Evolutionary conservation across 1,140 invertebrate genomes (phyloP).

Genomic region (Temnothorax longispinosus): DNA sequence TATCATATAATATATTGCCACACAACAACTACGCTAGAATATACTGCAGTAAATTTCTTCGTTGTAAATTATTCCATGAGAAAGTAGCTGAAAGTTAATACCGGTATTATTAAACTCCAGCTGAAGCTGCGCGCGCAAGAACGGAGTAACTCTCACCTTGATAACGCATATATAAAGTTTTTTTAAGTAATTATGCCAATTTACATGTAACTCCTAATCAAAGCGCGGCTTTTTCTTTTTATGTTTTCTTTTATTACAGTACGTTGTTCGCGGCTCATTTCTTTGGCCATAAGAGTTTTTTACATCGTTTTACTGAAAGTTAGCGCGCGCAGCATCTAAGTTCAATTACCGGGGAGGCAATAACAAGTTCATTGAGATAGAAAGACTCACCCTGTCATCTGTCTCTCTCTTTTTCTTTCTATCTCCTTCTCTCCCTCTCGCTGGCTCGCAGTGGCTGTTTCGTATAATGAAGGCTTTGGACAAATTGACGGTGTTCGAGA

Average conservation of each 20-base stretch:
- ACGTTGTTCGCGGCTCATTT: neutral
- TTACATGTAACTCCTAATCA: neutral
- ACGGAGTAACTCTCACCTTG: neutral
- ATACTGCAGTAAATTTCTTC: neutral
- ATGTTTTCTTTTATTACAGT: neutral
- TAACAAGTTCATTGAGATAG: neutral
- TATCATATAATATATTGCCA: neutral
- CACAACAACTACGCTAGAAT: neutral
- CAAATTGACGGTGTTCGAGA: constrained; percentile 39
- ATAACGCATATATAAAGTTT: neutral
- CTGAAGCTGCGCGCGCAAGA: neutral
- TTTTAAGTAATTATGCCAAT: neutral
- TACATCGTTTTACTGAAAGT: neutral
- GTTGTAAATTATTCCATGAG: neutral
- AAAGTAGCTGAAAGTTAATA: constrained; percentile 14
- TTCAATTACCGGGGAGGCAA: neutral
- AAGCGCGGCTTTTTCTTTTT: neutral
- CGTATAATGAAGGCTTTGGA: constrained; percentile 42
- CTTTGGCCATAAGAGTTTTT: neutral
- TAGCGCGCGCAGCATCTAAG: neutral
- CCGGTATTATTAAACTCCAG: neutral
- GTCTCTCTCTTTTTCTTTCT: neutral
- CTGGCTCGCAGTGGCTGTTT: neutral
- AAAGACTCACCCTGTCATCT: constrained; percentile 15
- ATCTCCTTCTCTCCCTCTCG: too few species aligned